phyloP scores from a whole-genome alignment of 2,797 vertebrate species.

The Coccyzus lansbergi region DNA sequence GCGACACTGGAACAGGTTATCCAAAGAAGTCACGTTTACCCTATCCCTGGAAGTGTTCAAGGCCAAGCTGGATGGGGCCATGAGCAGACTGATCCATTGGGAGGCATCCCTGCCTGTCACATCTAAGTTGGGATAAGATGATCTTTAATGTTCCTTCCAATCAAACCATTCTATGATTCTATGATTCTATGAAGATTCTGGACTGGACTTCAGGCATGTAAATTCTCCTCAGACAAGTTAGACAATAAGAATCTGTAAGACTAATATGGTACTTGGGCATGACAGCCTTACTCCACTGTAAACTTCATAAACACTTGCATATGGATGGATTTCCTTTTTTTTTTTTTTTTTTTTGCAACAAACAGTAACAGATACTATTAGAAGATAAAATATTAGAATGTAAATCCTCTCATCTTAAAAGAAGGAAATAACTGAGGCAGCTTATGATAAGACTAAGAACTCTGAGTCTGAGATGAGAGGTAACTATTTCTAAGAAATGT shows the following conservation, averaged over 20 bases:
- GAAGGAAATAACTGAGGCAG: neutral
- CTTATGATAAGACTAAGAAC: neutral
- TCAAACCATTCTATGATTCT: too few species aligned
- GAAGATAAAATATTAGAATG: neutral
- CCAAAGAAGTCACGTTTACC: too few species aligned
- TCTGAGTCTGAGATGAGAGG: neutral
- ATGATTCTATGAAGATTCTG: neutral
- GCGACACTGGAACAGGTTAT: too few species aligned
- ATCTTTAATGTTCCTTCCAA: too few species aligned
- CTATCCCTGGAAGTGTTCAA: too few species aligned
- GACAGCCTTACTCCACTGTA: neutral
- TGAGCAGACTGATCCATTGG: too few species aligned
- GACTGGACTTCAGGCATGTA: neutral
- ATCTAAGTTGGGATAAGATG: too few species aligned
- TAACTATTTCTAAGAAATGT: neutral
- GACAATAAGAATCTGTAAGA: neutral
- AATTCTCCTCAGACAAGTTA: neutral
- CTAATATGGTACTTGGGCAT: neutral
- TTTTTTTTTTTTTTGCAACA: neutral
- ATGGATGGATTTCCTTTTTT: neutral
- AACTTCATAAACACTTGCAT: neutral
- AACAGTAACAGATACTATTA: neutral
- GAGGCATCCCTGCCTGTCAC: too few species aligned
- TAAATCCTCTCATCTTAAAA: neutral
- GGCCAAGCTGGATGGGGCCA: too few species aligned